A percentile compares a stretch with the other conserved stretches of the same genome.
phyloP scores from a whole-genome alignment of 2,888 invertebrate genomes.

The Ichneumoninae sp. region DNA sequence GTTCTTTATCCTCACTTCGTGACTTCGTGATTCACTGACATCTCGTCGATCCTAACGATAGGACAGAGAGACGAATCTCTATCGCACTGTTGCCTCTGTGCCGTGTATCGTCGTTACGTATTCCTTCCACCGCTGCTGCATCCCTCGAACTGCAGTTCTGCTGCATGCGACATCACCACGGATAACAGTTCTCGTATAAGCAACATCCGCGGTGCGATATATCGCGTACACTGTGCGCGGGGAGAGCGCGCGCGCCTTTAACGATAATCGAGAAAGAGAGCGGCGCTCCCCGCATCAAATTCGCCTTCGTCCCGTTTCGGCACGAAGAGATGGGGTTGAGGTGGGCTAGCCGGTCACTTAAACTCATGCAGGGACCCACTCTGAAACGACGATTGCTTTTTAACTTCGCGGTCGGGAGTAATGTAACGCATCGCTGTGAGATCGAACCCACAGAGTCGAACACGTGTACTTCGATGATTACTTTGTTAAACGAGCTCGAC shows the following conservation, averaged over 20 bases:
- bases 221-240: not conserved
- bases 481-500: not conserved
- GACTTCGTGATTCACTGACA: conserved; percentile 4
- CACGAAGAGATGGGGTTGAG: not conserved
- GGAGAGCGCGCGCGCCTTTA: conserved; percentile 20
- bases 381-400: not conserved
- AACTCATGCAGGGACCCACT: no score
- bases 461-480: not conserved
- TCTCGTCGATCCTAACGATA: not conserved
- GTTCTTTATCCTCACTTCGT: not conserved
- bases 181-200: conserved; percentile 1
- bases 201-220: conserved; percentile 28
- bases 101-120: not conserved
- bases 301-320: not conserved
- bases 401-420: not conserved
- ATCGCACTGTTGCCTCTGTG: not conserved
- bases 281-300: not conserved
- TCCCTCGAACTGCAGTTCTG: conserved; percentile 18
- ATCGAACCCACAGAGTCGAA: not conserved
- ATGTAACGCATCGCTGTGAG: not conserved
- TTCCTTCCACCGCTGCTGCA: conserved; percentile 12
- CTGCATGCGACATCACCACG: conserved; percentile 49
- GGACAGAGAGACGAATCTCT: not conserved
- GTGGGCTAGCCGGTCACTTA: not conserved
- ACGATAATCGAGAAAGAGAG: conserved; percentile 17